Percentiles rank a stretch among this genome's conserved stretches.
phyloP scores from a whole-genome alignment of 2,797 vertebrate species.

The Chloroceryle amazona region DNA sequence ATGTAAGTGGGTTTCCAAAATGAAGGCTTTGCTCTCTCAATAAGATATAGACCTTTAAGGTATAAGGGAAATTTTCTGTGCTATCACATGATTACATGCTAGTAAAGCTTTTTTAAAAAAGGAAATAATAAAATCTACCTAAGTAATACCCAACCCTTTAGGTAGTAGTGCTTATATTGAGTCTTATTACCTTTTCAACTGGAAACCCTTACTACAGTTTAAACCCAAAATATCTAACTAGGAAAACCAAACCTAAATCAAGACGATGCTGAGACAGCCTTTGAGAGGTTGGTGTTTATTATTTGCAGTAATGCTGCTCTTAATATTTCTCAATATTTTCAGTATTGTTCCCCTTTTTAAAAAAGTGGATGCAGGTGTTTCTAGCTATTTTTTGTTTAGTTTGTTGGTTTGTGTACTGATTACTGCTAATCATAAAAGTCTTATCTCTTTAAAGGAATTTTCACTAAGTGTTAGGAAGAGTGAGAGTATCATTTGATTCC shows the following conservation, averaged over 20 bases:
- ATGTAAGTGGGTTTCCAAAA: background rate
- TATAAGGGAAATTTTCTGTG: background rate
- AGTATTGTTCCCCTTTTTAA: background rate
- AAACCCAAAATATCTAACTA: background rate
- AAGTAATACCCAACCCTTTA: background rate
- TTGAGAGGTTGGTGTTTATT: background rate
- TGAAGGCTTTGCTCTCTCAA: background rate
- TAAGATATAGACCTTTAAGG: background rate
- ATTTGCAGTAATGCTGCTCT: background rate
- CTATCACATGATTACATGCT: background rate
- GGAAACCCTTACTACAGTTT: background rate
- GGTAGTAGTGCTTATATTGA: background rate
- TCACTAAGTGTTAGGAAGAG: background rate
- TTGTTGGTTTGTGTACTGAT: background rate
- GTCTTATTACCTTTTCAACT: background rate
- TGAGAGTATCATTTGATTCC: background rate
- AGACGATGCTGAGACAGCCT: background rate
- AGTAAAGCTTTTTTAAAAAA: background rate
- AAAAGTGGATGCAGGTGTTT: background rate
- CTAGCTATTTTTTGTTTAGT: background rate
- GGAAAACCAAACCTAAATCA: background rate
- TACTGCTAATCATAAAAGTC: background rate
- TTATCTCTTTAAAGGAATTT: background rate
- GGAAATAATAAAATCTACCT: background rate
- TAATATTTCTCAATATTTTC: background rate